Base-by-base conservation (phyloP, 1,140 invertebrate genomes). In the Drosophila ogumai region DNA sequence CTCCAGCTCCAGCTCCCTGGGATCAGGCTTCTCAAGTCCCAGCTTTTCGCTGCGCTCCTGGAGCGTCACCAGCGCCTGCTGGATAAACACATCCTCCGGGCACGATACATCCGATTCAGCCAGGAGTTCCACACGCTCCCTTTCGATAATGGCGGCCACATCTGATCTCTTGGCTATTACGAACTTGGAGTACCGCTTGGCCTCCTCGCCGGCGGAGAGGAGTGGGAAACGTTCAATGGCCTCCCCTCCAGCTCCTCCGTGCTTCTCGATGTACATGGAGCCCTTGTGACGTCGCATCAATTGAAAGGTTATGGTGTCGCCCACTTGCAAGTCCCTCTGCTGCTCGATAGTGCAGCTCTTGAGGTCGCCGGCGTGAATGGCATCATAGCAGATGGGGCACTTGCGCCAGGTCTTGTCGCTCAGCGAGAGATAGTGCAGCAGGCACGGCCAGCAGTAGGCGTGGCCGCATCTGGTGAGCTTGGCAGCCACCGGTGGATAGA, bases 401-500 rank as follows among this genome's bases (percentile, higher is more conserved):
- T 96, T 94, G 75, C 96, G 93, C 95, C 95, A 94, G 50, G 94
- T 90, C 93, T 93, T 96, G 81, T 98, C 97, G 46, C 96, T 96
- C 3, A 98, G 93, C 17, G 96, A 94, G 63, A 98, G 93, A 93
- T 99, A 99, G 92, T 99, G 98, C 22, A 99, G 94, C 81, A 99
- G 95, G 91, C 98, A 99, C 1, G 97, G 94, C 97, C 97, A 99
- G 92, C 98, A 99, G 91, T 97, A 99, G 64, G 98, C 96, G 92
- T 99, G 98, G 25, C 98, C 98, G 93, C 98, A 99, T 36, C 96
- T 95, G 0, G 98, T 98, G 87, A 99, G 97, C 93, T 98, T 97
- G 4, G 96, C 98, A 76, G 97, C 96, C 58, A 95, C 93, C 28
- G 98, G 97, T 49, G 94, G 93, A 90, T 96, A 95, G 46, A 99